phyloP scores from a whole-genome alignment of 1,140 invertebrate species.

The Chrysomallon squamiferum region DNA sequence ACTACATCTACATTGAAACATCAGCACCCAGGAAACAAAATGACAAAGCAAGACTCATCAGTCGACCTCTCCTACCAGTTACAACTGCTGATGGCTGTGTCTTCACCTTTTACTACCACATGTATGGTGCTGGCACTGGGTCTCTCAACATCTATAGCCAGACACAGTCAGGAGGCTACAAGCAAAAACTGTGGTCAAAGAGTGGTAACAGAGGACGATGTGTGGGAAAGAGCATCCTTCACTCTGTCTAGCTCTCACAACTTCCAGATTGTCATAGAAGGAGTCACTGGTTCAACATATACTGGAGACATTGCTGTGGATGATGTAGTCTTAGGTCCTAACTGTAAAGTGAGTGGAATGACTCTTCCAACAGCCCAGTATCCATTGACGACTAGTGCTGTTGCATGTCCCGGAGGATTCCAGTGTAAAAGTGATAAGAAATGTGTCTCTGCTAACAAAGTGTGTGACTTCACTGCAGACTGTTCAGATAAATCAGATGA shows the following conservation, averaged over 20 bases:
- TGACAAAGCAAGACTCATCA: constrained; percentile 52
- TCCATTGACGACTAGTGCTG: constrained; percentile 34
- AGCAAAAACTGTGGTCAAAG: constrained; percentile 22
- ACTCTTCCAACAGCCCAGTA: constrained; percentile 38
- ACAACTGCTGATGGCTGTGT: constrained; percentile 31
- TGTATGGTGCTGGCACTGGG: constrained; percentile 58
- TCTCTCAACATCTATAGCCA: constrained; percentile 50
- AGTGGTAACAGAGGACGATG: constrained; percentile 36
- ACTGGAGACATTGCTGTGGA: constrained; percentile 55
- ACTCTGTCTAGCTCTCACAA: constrained; percentile 18
- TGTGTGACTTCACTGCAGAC: constrained; percentile 50
- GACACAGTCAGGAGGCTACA: constrained; percentile 25
- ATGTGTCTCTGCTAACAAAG: constrained; percentile 35
- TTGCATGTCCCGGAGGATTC: constrained; percentile 33
- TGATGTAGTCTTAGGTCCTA: constrained; percentile 44
- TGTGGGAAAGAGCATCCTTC: constrained; percentile 40
- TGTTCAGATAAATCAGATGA: constrained; percentile 58
- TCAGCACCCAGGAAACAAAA: constrained; percentile 42
- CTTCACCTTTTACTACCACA: constrained; percentile 59
- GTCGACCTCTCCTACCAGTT: constrained; percentile 38
- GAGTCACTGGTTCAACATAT: constrained; percentile 28
- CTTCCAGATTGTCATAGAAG: constrained; percentile 54
- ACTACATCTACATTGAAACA: constrained; percentile 76
- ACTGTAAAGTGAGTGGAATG: constrained; percentile 32
- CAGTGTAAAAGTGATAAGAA: constrained; percentile 32